Conservation (phyloP, 2,113 vertebrate genomes). For the Anhinga anhinga region DNA sequence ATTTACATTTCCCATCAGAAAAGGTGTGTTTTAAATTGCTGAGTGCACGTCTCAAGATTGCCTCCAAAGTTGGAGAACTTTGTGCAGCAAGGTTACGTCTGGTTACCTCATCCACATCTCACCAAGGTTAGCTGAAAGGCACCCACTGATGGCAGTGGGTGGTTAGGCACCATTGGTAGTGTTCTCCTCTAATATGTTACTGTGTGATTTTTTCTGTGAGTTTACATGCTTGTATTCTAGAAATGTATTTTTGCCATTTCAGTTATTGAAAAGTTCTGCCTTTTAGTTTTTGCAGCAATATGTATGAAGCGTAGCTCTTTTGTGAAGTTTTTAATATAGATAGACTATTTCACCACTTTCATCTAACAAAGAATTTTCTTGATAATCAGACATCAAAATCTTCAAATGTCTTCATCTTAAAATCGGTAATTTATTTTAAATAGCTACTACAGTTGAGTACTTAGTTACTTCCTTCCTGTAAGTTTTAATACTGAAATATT, state of each 20-base stretch:
- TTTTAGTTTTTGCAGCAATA: background rate
- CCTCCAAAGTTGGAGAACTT: background rate
- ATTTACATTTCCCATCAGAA: background rate
- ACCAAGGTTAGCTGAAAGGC: background rate
- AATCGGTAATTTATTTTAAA: background rate
- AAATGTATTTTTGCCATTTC: background rate
- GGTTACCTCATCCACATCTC: accelerated
- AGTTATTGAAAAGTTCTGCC: background rate
- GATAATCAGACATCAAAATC: background rate
- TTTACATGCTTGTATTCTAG: background rate
- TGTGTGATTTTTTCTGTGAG: background rate
- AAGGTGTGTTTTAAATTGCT: background rate
- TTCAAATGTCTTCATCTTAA: background rate
- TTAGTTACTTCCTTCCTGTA: background rate
- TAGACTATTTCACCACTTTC: background rate
- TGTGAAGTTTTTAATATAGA: background rate
- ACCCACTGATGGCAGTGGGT: background rate
- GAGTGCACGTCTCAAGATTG: background rate
- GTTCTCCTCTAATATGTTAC: accelerated
- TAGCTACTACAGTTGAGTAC: background rate
- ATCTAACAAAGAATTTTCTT: background rate
- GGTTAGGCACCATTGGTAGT: background rate
- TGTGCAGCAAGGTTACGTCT: accelerated
- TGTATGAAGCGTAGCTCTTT: accelerated
- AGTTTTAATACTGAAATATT: background rate